A percentile compares a stretch with the other conserved stretches of the same genome.
phyloP scores from a whole-genome alignment of 2,797 vertebrate species.

The Antennarius maculatus region DNA sequence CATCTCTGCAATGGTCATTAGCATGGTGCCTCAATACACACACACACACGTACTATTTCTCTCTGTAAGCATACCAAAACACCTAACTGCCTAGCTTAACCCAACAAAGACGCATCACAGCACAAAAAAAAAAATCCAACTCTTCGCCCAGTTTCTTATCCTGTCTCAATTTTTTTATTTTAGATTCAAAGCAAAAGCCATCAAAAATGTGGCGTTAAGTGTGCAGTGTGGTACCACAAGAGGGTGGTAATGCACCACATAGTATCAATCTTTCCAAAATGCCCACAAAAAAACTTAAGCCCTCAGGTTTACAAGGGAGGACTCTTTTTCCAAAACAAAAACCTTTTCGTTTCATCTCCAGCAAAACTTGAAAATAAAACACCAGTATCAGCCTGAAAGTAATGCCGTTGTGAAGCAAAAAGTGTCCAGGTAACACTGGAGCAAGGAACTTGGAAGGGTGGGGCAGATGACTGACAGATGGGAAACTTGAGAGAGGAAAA shows the following conservation, averaged over 20 bases:
- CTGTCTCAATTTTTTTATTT: slow-evolving; percentile 35
- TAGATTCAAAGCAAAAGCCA: neutral
- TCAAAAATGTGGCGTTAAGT: slow-evolving; percentile 26
- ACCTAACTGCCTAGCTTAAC: slow-evolving; percentile 25
- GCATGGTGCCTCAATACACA: slow-evolving; percentile 3
- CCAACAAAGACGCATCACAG: slow-evolving; percentile 34
- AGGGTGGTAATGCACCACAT: slow-evolving; percentile 43
- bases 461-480: slow-evolving; percentile 74
- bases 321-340: neutral
- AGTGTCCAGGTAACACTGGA: slow-evolving; percentile 28
- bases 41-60: slow-evolving; percentile 28
- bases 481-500: slow-evolving; percentile 53
- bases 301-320: neutral
- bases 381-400: neutral
- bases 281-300: slow-evolving; percentile 9
- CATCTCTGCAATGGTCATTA: slow-evolving; percentile 31
- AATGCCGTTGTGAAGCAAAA: slow-evolving; percentile 14
- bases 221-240: slow-evolving; percentile 26
- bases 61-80: slow-evolving; percentile 47
- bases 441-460: slow-evolving; percentile 37
- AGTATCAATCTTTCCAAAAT: neutral
- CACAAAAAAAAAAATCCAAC: slow-evolving; percentile 11
- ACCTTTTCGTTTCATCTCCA: neutral
- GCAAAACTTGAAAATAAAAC: slow-evolving; percentile 13
- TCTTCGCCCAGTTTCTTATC: neutral